A percentile compares a stretch with the other conserved stretches of the same genome.
These are phyloP conservation scores for Epistrophe eligans DNA, from an alignment of 2,888 invertebrate species.

Conservation along the genomic window DNA sequence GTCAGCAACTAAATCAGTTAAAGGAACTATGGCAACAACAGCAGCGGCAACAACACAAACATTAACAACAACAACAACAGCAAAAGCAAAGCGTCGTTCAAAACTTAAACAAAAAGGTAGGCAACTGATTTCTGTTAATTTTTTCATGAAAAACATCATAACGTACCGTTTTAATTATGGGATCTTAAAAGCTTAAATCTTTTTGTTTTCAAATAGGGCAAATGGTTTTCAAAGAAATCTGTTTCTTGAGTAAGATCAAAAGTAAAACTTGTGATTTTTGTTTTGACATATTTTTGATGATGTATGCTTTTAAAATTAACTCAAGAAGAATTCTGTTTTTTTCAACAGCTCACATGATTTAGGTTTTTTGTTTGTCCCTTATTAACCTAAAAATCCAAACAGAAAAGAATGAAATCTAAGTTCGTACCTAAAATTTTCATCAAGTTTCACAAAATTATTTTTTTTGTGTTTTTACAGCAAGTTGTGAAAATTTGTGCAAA, in stretches of 20 bases:
- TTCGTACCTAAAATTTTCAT: no score
- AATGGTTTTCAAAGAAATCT: background rate
- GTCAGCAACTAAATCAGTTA: slow-evolving; percentile 59
- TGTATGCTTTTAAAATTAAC: no score
- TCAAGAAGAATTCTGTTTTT: no score
- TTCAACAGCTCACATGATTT: no score
- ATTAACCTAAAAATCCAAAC: no score
- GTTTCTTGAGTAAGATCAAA: background rate
- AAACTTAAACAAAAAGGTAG: slow-evolving; percentile 80
- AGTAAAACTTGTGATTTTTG: background rate
- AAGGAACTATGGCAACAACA: slow-evolving; percentile 48
- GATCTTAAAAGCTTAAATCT: slow-evolving; percentile 77
- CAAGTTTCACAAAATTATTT: no score
- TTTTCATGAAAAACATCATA: slow-evolving; percentile 80
- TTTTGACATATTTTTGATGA: background rate
- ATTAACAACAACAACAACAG: slow-evolving; percentile 41
- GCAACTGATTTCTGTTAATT: slow-evolving; percentile 79
- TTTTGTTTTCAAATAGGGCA: background rate
- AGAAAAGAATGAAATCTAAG: no score
- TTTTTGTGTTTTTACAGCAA: no score
- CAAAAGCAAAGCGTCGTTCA: slow-evolving; percentile 77
- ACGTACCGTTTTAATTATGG: slow-evolving; percentile 80
- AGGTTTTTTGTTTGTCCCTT: no score
- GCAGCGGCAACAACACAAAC: slow-evolving; percentile 49
- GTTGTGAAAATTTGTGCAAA: no score